Percentiles rank a stretch among this genome's conserved stretches.
Evolutionary conservation across 2,888 invertebrate genomes (phyloP).

Genomic region (Macrosoma leucophasiata): DNA sequence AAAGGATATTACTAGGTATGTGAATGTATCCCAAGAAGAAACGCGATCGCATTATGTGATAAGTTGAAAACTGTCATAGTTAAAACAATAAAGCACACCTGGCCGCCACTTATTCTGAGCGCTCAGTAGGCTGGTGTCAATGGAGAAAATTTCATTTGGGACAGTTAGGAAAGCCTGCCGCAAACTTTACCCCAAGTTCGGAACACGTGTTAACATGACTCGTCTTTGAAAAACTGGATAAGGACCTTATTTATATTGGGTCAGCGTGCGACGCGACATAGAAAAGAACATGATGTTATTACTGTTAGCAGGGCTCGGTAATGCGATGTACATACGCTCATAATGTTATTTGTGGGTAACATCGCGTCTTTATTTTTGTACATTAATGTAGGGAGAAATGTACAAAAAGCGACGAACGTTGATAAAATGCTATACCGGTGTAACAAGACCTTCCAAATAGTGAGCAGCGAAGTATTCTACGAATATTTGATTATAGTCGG

Average conservation of each 20-base stretch:
- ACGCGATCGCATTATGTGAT: no score
- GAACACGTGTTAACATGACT: conserved; percentile 69
- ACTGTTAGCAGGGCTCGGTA: conserved; percentile 54
- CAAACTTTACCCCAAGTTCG: conserved; percentile 54
- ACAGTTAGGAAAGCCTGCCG: conserved; percentile 40
- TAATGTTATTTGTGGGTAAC: conserved; percentile 65
- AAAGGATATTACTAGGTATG: no score
- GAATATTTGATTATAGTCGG: no score
- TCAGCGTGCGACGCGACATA: conserved; percentile 62
- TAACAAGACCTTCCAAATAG: no score
- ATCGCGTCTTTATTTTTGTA: no score
- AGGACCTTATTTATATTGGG: conserved; percentile 71
- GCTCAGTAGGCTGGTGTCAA: conserved; percentile 45
- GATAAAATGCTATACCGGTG: no score
- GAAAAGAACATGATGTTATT: conserved; percentile 68
- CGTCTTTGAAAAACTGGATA: conserved; percentile 71
- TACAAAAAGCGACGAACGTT: no score
- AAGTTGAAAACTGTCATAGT: conserved; percentile 27
- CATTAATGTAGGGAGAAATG: no score
- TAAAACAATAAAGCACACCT: conserved; percentile 45
- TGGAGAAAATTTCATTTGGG: conserved; percentile 68
- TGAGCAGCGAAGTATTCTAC: no score
- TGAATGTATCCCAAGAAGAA: no score
- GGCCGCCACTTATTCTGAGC: conserved; percentile 37
- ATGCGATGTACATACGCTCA: conserved; percentile 50